A percentile compares a stretch with the other conserved stretches of the same genome.
Conservation (phyloP, 64 coral and sea anemone genomes). For the Pocillopora verrucosa region DNA sequence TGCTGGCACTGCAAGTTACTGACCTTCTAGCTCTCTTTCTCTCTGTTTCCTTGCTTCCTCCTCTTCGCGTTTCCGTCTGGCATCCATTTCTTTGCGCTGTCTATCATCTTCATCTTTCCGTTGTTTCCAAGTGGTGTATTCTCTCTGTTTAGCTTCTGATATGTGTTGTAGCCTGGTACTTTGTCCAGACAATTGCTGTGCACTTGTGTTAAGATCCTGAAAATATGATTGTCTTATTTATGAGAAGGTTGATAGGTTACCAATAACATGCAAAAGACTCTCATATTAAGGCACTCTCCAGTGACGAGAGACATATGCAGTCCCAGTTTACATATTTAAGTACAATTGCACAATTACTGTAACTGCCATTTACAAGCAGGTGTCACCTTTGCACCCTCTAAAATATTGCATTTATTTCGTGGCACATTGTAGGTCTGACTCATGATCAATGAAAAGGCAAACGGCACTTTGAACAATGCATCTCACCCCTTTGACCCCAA, state of each 20-base stretch:
- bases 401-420: too few species aligned
- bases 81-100: conserved; percentile 65
- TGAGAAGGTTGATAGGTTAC: not conserved
- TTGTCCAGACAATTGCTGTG: conserved; percentile 75
- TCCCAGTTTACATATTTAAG: too few species aligned
- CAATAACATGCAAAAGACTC: too few species aligned
- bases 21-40: conserved; percentile 91
- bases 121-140: conserved; percentile 82
- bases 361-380: too few species aligned
- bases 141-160: conserved; percentile 82
- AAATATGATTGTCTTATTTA: not conserved
- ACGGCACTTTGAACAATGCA: too few species aligned
- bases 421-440: too few species aligned
- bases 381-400: too few species aligned
- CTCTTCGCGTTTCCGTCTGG: conserved; percentile 73
- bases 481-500: too few species aligned
- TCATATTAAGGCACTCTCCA: too few species aligned
- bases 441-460: too few species aligned
- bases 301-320: too few species aligned
- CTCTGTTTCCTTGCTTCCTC: conserved; percentile 90
- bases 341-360: too few species aligned
- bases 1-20: not conserved
- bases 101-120: conserved; percentile 87
- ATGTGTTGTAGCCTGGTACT: conserved; percentile 84
- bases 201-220: conserved; percentile 67